Evolutionary conservation across 2,797 vertebrate species (phyloP), one percentile per base, ranked within the genome.

Genomic region (Psittacula echo): DNA sequence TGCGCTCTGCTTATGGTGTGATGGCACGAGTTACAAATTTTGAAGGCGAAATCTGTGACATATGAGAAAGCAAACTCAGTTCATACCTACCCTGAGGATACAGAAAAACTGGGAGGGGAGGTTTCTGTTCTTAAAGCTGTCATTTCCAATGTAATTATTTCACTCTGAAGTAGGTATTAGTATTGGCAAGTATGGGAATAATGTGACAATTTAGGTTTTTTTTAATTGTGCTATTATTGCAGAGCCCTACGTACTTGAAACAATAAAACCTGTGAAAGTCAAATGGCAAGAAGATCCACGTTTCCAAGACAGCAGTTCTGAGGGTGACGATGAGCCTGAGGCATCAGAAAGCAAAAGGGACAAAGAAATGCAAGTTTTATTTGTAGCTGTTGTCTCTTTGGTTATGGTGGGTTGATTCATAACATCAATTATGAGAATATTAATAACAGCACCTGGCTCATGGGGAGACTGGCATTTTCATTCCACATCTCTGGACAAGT

Each of bases 261-360:
- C 79, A 56, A 97, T 99, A 91, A 98, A 98, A 85, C 95, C 96
- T 5, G 92, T 97, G 11, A 98, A 98, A 97, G 96, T 98, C 66
- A 91, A 97, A 4, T 99, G 98, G 99, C 98, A 98, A 85, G 98
- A 97, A 93, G 98, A 99, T 91, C 98, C 98, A 50, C 97, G 96
- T 94, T 98, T 99, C 96, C 98, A 98, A 62, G 99, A 99, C 94
- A 99, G 99, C 98, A 99, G 99, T 97, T 99, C 99, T 11, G 99
- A 99, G 70, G 98, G 98, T 2, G 98, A 98, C 7, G 98, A 98
- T 8, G 96, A 98, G 13, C 48, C 96, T 17, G 97, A 98, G 72
- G 42, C n/a, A 6, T 85, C 88, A 37, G 96, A 97, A 78, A 88
- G 23, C 87, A 94, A 94, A 95, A 86, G 91, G 47, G 81, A 78